Conservation (phyloP, 2,113 vertebrate species). For the Acinonyx jubatus region DNA sequence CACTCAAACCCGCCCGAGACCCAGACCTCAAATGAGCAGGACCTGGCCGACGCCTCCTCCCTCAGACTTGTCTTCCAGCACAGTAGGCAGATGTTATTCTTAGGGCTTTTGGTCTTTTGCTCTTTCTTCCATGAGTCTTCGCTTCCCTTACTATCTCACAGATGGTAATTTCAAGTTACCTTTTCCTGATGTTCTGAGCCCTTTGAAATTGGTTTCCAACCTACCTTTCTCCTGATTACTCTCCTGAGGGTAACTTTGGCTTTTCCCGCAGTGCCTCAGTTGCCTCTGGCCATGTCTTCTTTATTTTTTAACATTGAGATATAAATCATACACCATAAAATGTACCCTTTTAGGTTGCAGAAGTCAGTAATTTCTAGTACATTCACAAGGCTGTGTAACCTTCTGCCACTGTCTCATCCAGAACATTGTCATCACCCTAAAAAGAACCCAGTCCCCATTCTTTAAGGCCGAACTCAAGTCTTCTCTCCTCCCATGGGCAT, state of each 20-base stretch:
- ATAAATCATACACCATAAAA: not conserved
- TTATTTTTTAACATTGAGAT: not conserved
- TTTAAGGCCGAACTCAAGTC: not conserved
- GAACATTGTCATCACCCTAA: not conserved
- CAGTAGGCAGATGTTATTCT: not conserved
- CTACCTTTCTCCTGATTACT: not conserved
- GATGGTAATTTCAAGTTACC: not conserved
- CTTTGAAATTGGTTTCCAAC: not conserved
- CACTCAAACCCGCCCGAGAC: not conserved
- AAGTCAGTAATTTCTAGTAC: not conserved
- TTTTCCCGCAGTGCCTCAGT: not conserved
- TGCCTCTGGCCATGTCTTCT: not conserved
- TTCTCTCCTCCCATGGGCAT: not conserved
- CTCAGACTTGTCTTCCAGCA: not conserved
- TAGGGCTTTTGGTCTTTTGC: not conserved
- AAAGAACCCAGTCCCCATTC: not conserved
- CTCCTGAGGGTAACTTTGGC: not conserved
- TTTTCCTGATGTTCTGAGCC: not conserved
- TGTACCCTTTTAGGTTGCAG: not conserved
- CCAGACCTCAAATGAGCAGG: rapidly evolving
- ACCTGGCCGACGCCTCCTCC: not conserved
- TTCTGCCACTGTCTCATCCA: not conserved
- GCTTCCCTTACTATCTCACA: not conserved
- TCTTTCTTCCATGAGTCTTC: not conserved
- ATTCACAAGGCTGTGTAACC: not conserved